Percentiles rank a stretch among this genome's conserved stretches.
These are phyloP conservation scores for Hypocryptadius cinnamomeus DNA, from an alignment of 2,113 vertebrate species.

Conservation along the genomic window DNA sequence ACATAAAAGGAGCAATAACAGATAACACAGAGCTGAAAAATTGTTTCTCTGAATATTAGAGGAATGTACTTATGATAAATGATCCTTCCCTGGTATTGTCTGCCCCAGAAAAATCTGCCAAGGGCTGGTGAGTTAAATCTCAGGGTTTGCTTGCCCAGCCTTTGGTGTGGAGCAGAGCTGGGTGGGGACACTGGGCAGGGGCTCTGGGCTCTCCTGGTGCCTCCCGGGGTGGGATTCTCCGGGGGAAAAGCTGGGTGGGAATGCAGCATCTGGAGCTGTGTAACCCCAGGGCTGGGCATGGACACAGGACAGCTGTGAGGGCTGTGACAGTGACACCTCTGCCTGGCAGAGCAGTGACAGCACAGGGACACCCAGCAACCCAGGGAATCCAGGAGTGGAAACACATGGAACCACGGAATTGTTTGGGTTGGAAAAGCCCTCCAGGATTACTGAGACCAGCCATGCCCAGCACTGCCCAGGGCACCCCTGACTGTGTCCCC, in stretches of 20 bases:
- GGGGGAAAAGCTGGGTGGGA: background rate
- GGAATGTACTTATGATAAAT: constrained; percentile 14
- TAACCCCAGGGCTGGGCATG: background rate
- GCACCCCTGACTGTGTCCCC: background rate
- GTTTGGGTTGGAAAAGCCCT: background rate
- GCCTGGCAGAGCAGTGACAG: background rate
- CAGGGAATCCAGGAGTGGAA: accelerated
- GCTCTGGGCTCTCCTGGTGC: background rate
- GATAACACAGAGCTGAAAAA: constrained; percentile 25
- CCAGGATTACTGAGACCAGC: accelerated
- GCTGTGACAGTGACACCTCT: background rate
- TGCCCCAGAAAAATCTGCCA: background rate
- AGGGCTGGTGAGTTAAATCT: background rate
- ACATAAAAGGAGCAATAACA: constrained; percentile 20
- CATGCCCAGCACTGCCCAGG: background rate
- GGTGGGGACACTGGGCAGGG: background rate
- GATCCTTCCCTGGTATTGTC: background rate
- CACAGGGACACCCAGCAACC: accelerated
- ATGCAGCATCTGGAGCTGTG: accelerated
- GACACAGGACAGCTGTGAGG: accelerated
- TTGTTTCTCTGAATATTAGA: constrained; percentile 40
- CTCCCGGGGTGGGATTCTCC: background rate
- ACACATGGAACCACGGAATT: background rate
- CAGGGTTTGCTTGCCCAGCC: background rate
- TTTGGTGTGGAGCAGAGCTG: background rate